Evolutionary conservation across 2,113 vertebrate species (phyloP).

Genomic region (Piprites chloris): DNA sequence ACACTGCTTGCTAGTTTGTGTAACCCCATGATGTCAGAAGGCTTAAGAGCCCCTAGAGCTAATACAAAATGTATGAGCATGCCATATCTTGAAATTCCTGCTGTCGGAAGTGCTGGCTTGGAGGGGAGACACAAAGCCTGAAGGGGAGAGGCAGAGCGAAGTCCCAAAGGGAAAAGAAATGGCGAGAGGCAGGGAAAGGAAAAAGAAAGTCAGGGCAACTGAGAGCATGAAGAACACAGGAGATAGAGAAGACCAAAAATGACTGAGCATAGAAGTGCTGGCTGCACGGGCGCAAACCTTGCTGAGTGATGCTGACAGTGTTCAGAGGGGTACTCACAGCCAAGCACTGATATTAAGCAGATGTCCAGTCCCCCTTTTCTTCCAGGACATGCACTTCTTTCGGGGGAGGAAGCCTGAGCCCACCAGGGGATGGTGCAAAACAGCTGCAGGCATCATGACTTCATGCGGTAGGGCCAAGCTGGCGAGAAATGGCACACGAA

Average conservation of each 20-base stretch:
- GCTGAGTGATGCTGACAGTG: fast-evolving
- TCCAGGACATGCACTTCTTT: neutral
- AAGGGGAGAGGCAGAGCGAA: neutral
- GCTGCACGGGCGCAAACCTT: neutral
- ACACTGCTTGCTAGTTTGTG: neutral
- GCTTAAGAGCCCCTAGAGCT: conserved; percentile 42
- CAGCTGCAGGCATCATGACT: fast-evolving
- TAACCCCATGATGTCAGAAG: conserved; percentile 54
- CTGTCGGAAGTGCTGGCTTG: neutral
- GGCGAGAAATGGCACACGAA: neutral
- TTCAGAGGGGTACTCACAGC: fast-evolving
- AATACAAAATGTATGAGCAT: conserved; percentile 41
- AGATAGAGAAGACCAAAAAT: neutral
- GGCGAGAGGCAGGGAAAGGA: neutral
- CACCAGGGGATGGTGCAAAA: neutral
- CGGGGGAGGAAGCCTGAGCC: neutral
- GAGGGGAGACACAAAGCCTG: conserved; percentile 31
- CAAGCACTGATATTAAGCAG: neutral
- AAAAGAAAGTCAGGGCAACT: neutral
- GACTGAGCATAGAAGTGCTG: neutral
- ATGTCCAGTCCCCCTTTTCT: neutral
- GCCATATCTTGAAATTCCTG: conserved; percentile 24
- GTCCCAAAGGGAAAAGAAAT: neutral
- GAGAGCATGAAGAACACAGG: neutral
- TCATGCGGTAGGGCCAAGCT: fast-evolving